Conservation (phyloP, 2,113 vertebrate species). For the Micromys minutus region DNA sequence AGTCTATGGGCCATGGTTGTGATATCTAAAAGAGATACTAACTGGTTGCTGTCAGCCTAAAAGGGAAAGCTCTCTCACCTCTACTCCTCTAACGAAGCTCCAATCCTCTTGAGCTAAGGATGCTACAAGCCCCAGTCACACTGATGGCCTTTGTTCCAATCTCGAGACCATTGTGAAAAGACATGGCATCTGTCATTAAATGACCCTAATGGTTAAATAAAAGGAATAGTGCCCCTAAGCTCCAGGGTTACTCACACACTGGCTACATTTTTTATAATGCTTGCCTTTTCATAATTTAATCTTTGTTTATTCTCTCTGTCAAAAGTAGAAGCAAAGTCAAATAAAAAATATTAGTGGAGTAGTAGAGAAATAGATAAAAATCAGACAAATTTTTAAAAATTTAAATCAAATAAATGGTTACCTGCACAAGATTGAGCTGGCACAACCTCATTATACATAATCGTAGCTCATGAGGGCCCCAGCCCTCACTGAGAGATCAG, state of each 20-base stretch:
- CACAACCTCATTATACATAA: background rate
- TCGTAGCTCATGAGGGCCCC: no score
- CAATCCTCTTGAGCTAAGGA: background rate
- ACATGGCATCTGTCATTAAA: background rate
- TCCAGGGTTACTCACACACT: background rate
- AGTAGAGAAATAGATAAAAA: background rate
- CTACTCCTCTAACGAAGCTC: background rate
- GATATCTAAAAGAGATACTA: background rate
- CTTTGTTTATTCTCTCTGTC: background rate
- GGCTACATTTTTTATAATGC: background rate
- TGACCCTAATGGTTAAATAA: background rate
- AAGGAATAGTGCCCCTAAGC: background rate
- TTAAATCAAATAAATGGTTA: background rate
- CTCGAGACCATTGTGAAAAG: background rate
- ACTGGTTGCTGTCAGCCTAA: constrained; percentile 26
- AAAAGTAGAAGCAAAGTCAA: background rate
- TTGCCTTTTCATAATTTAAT: constrained; percentile 12
- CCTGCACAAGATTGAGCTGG: background rate
- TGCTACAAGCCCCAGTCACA: background rate
- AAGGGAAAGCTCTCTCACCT: background rate
- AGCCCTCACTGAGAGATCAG: background rate
- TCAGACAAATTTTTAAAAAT: background rate
- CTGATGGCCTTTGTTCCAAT: background rate
- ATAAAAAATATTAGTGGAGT: background rate
- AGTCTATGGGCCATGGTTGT: background rate